Base-by-base conservation (phyloP, 2,113 vertebrate genomes). In the Cheirogaleus medius region DNA sequence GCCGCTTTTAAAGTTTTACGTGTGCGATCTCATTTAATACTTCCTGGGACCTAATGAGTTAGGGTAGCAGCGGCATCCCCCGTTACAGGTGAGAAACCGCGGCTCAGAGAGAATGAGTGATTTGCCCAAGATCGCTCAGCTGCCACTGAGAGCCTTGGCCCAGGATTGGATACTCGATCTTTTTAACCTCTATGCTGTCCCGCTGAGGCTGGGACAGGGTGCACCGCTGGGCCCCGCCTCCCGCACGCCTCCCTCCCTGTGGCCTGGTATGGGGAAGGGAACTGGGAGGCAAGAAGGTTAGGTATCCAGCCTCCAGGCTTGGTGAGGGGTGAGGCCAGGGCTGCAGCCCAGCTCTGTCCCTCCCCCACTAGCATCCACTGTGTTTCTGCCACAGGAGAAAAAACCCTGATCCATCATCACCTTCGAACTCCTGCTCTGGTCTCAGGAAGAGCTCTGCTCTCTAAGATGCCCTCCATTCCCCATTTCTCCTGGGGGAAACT, bases 11-110 rank as follows among this genome's bases (percentile, higher is more conserved):
- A 87, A 97, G 91, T 95, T 97, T 77, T 69, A 15, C 25, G 4
- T 32, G 63, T 52, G 78, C 42, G 27, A 34, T 94, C 73, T 47
- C 66, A n/a, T 77, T 95, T 66, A 66, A 77, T 86, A 93, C 93
- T 95, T 94, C 49, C 68, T 34, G 69, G 87, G 92, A 83, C 82
- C 73, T 47, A 9, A 8, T 20, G 94, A 96, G 47, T 92, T 74
- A 85, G 90, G 90, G 69, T 54, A 27, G 39, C 60, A 0, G 80
- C 44, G 0, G 25, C 63, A 66, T 54, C 52, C 27, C 27, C 73
- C 13, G 18, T 77, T 63, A 49, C 42, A 89, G 52, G 90, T 27
- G 80, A 83, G 20, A 66, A 87, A 52, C 60, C 9, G 0, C 64
- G 15, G 13, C 44, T 85, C 52, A 1, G 60, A 60, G 21, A 52